A percentile compares a stretch with the other conserved stretches of the same genome.
Conservation (phyloP, 2,888 invertebrate species). For the Psylliodes chrysocephalus region DNA sequence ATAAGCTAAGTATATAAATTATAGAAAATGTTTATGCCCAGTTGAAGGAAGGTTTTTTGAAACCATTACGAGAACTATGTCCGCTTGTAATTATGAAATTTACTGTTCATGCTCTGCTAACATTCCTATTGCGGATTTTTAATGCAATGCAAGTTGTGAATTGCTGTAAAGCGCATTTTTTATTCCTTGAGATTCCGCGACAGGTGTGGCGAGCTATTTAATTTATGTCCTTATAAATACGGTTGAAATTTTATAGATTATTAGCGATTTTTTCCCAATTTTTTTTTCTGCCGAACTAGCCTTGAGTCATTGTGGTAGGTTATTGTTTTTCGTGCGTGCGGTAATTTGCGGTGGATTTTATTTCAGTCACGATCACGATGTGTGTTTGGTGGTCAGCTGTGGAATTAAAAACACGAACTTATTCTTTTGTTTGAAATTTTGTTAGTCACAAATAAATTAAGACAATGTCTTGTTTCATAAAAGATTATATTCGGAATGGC, state of each 20-base stretch:
- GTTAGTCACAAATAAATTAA: background rate
- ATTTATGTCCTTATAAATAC: background rate
- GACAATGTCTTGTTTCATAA: background rate
- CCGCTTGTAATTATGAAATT: too few species aligned
- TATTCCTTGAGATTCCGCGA: background rate
- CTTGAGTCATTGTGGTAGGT: slow-evolving; percentile 27
- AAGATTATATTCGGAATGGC: too few species aligned
- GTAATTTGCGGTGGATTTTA: slow-evolving; percentile 25
- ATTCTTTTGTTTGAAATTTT: slow-evolving; percentile 11
- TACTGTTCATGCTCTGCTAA: too few species aligned
- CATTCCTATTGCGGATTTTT: too few species aligned
- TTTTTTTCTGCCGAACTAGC: slow-evolving; percentile 12
- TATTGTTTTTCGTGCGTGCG: slow-evolving; percentile 26
- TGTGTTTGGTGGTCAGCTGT: slow-evolving; percentile 18
- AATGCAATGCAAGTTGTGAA: background rate
- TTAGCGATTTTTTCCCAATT: background rate
- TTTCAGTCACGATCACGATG: slow-evolving; percentile 26
- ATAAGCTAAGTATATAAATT: too few species aligned
- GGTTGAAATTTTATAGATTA: slow-evolving; percentile 5
- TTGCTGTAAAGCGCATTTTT: background rate
- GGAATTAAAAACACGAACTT: slow-evolving; percentile 23
- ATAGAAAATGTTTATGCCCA: too few species aligned
- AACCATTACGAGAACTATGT: too few species aligned
- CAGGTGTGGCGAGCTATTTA: background rate
- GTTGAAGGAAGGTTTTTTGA: too few species aligned